phyloP scores from a whole-genome alignment of 2,113 vertebrate genomes.

The Phylloscopus trochiloides region DNA sequence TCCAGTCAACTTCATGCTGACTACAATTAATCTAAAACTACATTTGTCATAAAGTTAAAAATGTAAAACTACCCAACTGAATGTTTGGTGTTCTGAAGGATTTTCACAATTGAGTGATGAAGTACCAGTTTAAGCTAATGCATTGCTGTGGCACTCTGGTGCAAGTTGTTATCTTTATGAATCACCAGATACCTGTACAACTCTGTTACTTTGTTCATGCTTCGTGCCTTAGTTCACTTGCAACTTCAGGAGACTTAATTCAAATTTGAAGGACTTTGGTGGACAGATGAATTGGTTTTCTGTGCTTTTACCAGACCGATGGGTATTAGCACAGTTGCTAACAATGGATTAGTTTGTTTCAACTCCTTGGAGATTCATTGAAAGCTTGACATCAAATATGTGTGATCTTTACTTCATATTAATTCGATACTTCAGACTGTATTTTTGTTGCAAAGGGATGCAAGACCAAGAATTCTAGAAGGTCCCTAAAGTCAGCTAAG shows the following conservation, averaged over 20 bases:
- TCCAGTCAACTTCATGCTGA: background rate
- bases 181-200: background rate
- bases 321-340: background rate
- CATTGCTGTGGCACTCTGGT: accelerated
- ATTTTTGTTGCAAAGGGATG: background rate
- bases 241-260: background rate
- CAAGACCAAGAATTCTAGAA: background rate
- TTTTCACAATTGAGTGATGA: background rate
- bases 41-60: background rate
- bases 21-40: background rate
- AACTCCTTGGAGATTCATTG: background rate
- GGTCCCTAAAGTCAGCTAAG: background rate
- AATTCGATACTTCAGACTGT: background rate
- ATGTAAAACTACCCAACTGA: background rate
- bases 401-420: background rate
- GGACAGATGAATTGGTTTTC: background rate
- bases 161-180: background rate
- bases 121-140: background rate
- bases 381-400: background rate
- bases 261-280: background rate
- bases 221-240: background rate
- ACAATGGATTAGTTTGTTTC: background rate
- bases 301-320: background rate
- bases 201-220: background rate
- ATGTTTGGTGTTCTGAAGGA: background rate